Evolutionary conservation across 1,140 invertebrate species (phyloP).

Genomic region (Pentalonia nigronervosa): DNA sequence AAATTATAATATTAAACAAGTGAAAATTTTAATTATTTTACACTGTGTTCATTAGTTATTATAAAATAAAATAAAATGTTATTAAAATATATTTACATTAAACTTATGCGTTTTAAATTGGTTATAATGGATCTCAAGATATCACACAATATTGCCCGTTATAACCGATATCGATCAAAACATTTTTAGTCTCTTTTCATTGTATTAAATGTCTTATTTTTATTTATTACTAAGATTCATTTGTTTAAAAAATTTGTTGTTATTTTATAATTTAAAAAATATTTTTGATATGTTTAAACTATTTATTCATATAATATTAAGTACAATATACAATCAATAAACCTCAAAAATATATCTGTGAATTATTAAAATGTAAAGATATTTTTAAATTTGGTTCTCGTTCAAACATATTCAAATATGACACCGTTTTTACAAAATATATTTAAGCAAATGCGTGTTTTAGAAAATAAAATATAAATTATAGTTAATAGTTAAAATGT

Average conservation of each 20-base stretch:
- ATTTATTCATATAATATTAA: background rate
- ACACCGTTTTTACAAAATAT: background rate
- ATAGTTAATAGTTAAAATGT: background rate
- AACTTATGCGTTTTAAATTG: background rate
- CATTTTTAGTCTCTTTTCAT: background rate
- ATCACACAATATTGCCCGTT: slow-evolving; percentile 6
- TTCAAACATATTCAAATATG: background rate
- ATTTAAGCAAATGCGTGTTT: background rate
- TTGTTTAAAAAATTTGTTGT: background rate
- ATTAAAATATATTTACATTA: background rate
- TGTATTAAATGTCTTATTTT: background rate
- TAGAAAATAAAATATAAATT: background rate
- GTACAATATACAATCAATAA: background rate
- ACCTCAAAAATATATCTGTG: background rate
- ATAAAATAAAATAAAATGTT: too few relatives aligned
- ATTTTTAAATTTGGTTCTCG: background rate
- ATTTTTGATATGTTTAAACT: background rate
- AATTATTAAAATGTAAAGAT: background rate
- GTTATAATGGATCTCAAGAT: slow-evolving; percentile 37
- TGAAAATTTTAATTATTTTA: background rate
- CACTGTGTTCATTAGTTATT: background rate
- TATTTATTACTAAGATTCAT: background rate
- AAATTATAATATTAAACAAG: background rate
- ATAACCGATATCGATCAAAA: slow-evolving; percentile 24
- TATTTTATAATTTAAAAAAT: background rate